Base-by-base conservation (phyloP, 2,888 invertebrate species). In the Philereme transversata region DNA sequence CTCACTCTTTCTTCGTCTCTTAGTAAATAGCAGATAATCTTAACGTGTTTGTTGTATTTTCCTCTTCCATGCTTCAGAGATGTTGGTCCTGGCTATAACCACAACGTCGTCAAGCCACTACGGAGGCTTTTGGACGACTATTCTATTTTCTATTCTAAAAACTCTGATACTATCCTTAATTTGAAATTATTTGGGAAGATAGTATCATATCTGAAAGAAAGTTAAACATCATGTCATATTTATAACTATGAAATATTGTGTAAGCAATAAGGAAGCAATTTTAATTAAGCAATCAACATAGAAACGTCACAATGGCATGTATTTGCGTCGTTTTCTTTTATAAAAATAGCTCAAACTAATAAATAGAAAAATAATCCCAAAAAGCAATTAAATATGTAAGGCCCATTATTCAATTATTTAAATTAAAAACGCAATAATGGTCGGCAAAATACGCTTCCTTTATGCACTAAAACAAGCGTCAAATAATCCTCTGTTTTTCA, bases 401-500 rank as follows among this genome's bases (percentile, higher is more conserved):
- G 22, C 22, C 3, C 22, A 22, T 22, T 22, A 22, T 22, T 22
- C 22, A 22, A 22, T 34, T 45, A 36, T 44, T 7, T 22, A 4
- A 45, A n/a, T 35, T 52, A 62, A 72, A 71, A 67, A 22, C 67
- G 67, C 70, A 69, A 69, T 75, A 68, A 72, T 72, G 65, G 71
- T 59, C 53, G 60, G 72, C 76, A 76, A 74, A 70, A 72, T 71
- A 76, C 76, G 76, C 79, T 79, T 79, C 75, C 76, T 76, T 57
- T n/a, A 9, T 7, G 51, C 76, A 77, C 77, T 79, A 79, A 79
- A 82, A 77, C 78, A 82, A 82, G 83, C 82, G 81, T 83, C 81
- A 84, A 86, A 80, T 84, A 81, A 81, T 84, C 75, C 82, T 77
- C 75, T 78, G 83, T 83, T 83, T 84, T 85, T 79, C 79, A 82